Evolutionary conservation across 2,888 invertebrate genomes (phyloP).

Genomic region (Tridacna crocea): DNA sequence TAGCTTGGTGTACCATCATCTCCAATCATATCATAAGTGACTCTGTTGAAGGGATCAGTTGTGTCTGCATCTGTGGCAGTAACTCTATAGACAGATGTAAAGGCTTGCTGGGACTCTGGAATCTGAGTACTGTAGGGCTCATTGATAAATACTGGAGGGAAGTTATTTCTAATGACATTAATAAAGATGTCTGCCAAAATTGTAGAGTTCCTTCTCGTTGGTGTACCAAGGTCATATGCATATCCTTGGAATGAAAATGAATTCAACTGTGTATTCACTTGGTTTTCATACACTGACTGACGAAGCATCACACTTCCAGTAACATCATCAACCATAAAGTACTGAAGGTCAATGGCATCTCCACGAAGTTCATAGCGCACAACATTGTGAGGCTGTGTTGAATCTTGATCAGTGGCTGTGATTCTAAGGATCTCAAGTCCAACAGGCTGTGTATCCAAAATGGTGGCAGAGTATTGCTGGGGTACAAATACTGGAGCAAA

Average conservation of each 20-base stretch:
- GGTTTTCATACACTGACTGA: slow-evolving; percentile 48
- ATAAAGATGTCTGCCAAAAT: slow-evolving; percentile 61
- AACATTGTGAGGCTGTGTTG: slow-evolving; percentile 75
- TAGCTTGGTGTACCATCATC: slow-evolving; percentile 75
- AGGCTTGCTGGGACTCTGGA: slow-evolving; percentile 59
- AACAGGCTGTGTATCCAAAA: slow-evolving; percentile 69
- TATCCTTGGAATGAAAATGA: slow-evolving; percentile 68
- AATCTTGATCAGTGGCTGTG: slow-evolving; percentile 72
- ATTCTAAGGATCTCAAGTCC: slow-evolving; percentile 71
- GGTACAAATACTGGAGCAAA: slow-evolving; percentile 67
- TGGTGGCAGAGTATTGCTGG: slow-evolving; percentile 53
- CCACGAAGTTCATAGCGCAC: slow-evolving; percentile 74
- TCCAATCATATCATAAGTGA: slow-evolving; percentile 73
- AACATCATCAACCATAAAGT: slow-evolving; percentile 71
- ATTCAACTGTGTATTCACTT: slow-evolving; percentile 34
- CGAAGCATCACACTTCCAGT: slow-evolving; percentile 66
- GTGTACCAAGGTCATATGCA: slow-evolving; percentile 76
- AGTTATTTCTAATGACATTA: slow-evolving; percentile 71
- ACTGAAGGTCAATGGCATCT: slow-evolving; percentile 61
- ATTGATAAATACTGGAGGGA: slow-evolving; percentile 72
- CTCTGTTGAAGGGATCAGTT: slow-evolving; percentile 64
- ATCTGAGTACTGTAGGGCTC: slow-evolving; percentile 61
- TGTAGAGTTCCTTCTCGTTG: slow-evolving; percentile 32
- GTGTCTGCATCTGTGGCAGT: slow-evolving; percentile 66
- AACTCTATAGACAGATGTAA: slow-evolving; percentile 62